These are phyloP conservation scores for Mirza zaza DNA, from an alignment of 2,113 vertebrate genomes.

Conservation along the genomic window DNA sequence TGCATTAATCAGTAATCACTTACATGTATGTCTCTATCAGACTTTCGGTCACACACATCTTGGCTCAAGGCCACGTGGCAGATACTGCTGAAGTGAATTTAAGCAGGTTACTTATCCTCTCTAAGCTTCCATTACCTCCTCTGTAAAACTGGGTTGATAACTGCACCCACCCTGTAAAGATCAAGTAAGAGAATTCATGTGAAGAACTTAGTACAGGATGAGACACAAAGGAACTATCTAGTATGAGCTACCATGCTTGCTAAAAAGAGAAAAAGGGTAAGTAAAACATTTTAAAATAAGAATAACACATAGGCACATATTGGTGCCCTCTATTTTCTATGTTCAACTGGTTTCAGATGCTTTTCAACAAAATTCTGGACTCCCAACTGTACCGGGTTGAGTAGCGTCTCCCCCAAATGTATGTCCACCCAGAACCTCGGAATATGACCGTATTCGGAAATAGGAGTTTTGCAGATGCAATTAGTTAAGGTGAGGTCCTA, in stretches of 20 bases:
- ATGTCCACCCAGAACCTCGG: neutral
- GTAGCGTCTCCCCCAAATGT: neutral
- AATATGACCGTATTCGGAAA: neutral
- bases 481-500: neutral
- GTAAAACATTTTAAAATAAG: neutral
- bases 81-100: neutral
- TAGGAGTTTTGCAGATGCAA: neutral
- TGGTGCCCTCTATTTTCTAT: neutral
- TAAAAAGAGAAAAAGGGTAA: conserved; percentile 7
- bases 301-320: neutral
- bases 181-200: neutral
- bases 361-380: neutral
- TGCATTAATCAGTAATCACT: conserved; percentile 64
- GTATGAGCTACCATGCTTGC: neutral
- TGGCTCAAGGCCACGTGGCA: neutral
- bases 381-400: neutral
- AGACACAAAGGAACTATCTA: neutral
- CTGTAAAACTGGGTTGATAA: neutral
- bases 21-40: conserved; percentile 19
- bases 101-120: neutral
- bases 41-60: neutral
- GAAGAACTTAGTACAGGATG: neutral
- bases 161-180: neutral
- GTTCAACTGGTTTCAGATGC: neutral
- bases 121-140: neutral